Evolutionary conservation across 2,888 invertebrate species (phyloP), one percentile per base, ranked within the genome.

Genomic region (Chymomyza caudatula): DNA sequence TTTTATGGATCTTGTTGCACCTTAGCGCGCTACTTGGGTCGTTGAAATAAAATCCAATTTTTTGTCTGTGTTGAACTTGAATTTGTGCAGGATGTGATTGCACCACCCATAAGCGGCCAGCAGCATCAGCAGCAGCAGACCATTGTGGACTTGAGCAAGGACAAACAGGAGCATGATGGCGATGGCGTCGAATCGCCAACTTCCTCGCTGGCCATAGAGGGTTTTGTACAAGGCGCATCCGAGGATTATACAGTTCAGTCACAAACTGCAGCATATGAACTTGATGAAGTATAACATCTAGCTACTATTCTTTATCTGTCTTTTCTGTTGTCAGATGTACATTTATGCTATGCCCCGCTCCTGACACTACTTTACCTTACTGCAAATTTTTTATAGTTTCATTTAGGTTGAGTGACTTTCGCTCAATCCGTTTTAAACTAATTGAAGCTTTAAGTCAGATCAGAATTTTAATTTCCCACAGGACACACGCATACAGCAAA

Each of bases 401-500:
- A 17, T 37, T 37, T 37, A 37, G 11, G 1, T 25, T 25, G 25
- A 11, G 15, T 47, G n/a, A n/a, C n/a, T n/a, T n/a, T n/a, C n/a
- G 17, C 17, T 3, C 11, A 37, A 55, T 56, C n/a, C n/a, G n/a
- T n/a, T 29, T 37, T 2, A 25, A 37, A 11, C 29, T 1, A n/a
- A n/a, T n/a, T n/a, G n/a, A n/a, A n/a, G n/a, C n/a, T n/a, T n/a
- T n/a, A n/a, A 37, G 29, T 37, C 29, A 37, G 2, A 2, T 0
- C 11, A 11, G 11, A 37, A 37, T n/a, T 47, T 25, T 55, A 42
- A 37, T 23, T 8, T 4, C 37, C 37, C 22, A 89, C 91, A 93
- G 89, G 94, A 94, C 75, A 92, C 92, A 15, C 94, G 94, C 88
- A 92, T 95, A 47, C 92, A 92, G 63, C 92, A 92, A 73, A 91